A percentile compares a stretch with the other conserved stretches of the same genome.
phyloP scores from a whole-genome alignment of 2,888 invertebrate genomes.

The Eristalis tenax region DNA sequence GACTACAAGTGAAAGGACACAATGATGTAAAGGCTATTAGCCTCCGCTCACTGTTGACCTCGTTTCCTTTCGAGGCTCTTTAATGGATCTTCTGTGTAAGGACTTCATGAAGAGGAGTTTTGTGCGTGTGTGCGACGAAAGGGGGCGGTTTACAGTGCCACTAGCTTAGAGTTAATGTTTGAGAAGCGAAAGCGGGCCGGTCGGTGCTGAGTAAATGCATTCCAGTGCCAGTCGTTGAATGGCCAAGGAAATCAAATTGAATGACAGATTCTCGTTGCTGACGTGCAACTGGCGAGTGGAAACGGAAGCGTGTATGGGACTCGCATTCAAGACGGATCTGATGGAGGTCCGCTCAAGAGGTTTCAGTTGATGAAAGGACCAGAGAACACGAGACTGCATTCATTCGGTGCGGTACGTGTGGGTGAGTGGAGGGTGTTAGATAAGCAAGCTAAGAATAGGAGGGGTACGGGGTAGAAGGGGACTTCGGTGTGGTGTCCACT shows the following conservation, averaged over 20 bases:
- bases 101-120: slow-evolving; percentile 40
- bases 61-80: slow-evolving; percentile 53
- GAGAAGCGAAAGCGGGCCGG: neutral
- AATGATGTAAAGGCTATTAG: slow-evolving; percentile 70
- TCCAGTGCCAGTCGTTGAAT: slow-evolving; percentile 1
- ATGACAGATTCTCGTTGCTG: neutral
- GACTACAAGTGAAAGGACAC: slow-evolving; percentile 33
- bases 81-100: slow-evolving; percentile 63
- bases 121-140: slow-evolving; percentile 5
- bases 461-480: no score
- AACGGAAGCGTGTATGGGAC: neutral
- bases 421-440: no score
- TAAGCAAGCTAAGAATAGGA: no score
- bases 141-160: slow-evolving; percentile 1
- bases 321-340: neutral
- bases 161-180: slow-evolving; percentile 19
- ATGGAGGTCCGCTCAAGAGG: neutral
- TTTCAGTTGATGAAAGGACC: no score
- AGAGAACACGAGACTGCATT: no score
- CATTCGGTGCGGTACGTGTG: no score
- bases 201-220: neutral
- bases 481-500: no score
- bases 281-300: neutral
- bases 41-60: slow-evolving; percentile 63
- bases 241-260: slow-evolving; percentile 7